These are phyloP conservation scores for Bombus balteatus DNA, from an alignment of 1,140 invertebrate genomes.

Conservation along the genomic window DNA sequence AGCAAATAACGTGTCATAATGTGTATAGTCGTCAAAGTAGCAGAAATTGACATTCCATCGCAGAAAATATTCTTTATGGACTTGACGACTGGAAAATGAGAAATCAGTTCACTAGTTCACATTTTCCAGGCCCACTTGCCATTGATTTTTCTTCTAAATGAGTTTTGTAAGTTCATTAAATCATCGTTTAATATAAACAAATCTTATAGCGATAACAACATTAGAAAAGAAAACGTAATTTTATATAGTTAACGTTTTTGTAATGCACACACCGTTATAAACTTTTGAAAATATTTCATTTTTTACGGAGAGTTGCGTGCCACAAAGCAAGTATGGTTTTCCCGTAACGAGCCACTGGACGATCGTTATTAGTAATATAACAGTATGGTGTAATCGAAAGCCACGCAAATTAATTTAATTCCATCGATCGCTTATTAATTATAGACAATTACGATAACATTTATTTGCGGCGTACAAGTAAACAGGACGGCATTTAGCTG, in stretches of 20 bases:
- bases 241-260: neutral
- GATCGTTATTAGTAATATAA: constrained; percentile 20
- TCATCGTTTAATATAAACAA: neutral
- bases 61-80: neutral
- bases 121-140: neutral
- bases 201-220: no score
- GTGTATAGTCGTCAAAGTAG: no score
- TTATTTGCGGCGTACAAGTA: constrained; percentile 20
- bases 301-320: neutral
- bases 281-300: neutral
- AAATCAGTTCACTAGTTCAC: neutral
- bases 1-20: neutral
- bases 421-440: constrained; percentile 35
- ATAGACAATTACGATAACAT: constrained; percentile 39
- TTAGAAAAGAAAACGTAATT: neutral
- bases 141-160: neutral
- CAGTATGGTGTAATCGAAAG: constrained; percentile 5
- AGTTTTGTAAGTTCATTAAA: neutral
- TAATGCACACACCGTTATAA: neutral
- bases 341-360: neutral
- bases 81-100: neutral
- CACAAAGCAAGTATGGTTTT: neutral
- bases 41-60: neutral
- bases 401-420: constrained; percentile 28
- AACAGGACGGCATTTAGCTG: constrained; percentile 11